Evolutionary conservation across 2,797 vertebrate species (phyloP).

Genomic region (Scomberomorus guttatus): DNA sequence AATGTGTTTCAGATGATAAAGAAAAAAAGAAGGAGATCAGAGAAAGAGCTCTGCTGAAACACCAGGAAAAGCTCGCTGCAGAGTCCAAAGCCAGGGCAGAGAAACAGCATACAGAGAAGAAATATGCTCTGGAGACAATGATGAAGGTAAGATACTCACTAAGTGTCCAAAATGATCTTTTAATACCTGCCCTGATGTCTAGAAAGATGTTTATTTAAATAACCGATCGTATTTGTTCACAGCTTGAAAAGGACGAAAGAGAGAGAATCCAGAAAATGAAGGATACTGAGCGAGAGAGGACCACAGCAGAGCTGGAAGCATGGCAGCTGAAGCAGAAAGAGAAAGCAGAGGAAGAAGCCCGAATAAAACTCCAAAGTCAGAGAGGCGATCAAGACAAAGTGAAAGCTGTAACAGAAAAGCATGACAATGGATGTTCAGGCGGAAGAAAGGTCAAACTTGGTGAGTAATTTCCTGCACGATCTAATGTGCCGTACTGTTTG

Average conservation of each 20-base stretch:
- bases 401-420: background rate
- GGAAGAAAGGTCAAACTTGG: constrained; percentile 36
- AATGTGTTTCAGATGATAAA: constrained; percentile 86
- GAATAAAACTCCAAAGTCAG: constrained; percentile 40
- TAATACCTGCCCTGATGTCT: background rate
- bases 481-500: background rate
- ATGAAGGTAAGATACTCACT: constrained; percentile 87
- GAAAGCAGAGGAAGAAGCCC: constrained; percentile 56
- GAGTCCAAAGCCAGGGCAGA: constrained; percentile 81
- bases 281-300: constrained; percentile 86
- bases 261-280: constrained; percentile 89
- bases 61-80: constrained; percentile 86
- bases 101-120: constrained; percentile 86
- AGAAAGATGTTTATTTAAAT: constrained; percentile 1
- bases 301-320: constrained; percentile 85
- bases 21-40: constrained; percentile 85
- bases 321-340: constrained; percentile 86
- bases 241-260: constrained; percentile 92
- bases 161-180: background rate
- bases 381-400: constrained; percentile 29
- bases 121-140: constrained; percentile 89
- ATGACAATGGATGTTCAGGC: background rate
- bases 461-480: constrained; percentile 33
- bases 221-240: constrained; percentile 13
- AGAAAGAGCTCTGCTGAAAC: constrained; percentile 86